Evolutionary conservation across 2,113 vertebrate genomes (phyloP).

Genomic region (Zosterops pallidus): DNA sequence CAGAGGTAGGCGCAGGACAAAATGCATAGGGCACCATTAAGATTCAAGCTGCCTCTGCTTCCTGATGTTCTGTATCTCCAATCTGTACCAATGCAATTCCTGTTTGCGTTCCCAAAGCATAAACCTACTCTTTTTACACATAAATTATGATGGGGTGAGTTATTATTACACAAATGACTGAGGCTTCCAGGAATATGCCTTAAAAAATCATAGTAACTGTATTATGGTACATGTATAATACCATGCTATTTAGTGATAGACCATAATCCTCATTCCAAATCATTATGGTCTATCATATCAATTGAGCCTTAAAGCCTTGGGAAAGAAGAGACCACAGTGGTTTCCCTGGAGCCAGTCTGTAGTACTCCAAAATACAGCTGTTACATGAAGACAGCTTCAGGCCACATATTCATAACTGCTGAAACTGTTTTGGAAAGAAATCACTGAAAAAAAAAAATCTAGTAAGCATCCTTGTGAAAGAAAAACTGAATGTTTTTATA

Average conservation of each 20-base stretch:
- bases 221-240: background rate
- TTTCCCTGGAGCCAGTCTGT: slow-evolving; percentile 38
- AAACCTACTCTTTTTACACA: background rate
- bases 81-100: background rate
- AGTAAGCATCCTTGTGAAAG: background rate
- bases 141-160: background rate
- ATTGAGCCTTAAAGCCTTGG: background rate
- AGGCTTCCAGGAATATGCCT: slow-evolving; percentile 30
- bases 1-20: background rate
- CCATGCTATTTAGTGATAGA: slow-evolving; percentile 16
- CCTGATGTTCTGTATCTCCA: background rate
- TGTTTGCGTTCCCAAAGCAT: background rate
- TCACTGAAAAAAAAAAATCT: background rate
- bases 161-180: background rate
- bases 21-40: background rate
- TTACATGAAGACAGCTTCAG: background rate
- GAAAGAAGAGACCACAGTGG: slow-evolving; percentile 4
- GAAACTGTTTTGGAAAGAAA: background rate
- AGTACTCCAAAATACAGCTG: background rate
- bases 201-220: background rate
- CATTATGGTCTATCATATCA: slow-evolving; percentile 36
- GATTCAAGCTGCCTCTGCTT: background rate
- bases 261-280: slow-evolving; percentile 43
- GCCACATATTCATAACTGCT: background rate
- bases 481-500: background rate